Conservation (phyloP, 2,113 vertebrate genomes). For the Sylvietta virens region DNA sequence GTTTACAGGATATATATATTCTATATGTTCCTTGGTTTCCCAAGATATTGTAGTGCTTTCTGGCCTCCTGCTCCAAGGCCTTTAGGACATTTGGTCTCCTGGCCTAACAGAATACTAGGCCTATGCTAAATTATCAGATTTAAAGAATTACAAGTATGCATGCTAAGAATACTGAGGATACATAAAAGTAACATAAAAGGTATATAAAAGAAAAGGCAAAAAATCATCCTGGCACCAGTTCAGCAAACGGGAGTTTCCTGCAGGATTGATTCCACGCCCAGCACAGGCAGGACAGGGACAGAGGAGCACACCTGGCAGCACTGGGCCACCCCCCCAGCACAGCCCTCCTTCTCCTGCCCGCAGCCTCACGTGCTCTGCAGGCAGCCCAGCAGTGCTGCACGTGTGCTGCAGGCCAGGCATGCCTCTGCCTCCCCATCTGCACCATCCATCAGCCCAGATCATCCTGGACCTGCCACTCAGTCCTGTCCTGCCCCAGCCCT, state of each 20-base stretch:
- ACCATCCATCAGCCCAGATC: background rate
- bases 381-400: background rate
- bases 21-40: background rate
- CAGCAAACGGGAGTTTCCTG: accelerated
- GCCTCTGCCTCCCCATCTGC: background rate
- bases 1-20: background rate
- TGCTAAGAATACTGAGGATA: background rate
- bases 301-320: accelerated
- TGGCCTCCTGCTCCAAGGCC: background rate
- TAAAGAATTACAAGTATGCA: no score
- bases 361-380: background rate
- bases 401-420: background rate
- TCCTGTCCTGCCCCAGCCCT: background rate
- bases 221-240: background rate
- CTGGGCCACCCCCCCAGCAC: accelerated
- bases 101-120: background rate
- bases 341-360: background rate
- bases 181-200: background rate
- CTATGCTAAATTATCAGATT: no score
- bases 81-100: background rate
- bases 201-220: background rate
- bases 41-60: background rate
- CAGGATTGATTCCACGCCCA: background rate
- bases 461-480: background rate
- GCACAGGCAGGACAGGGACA: background rate